A percentile compares a stretch with the other conserved stretches of the same genome.
Evolutionary conservation across 2,888 invertebrate species (phyloP).

Genomic region (Drosophila buzzatii): DNA sequence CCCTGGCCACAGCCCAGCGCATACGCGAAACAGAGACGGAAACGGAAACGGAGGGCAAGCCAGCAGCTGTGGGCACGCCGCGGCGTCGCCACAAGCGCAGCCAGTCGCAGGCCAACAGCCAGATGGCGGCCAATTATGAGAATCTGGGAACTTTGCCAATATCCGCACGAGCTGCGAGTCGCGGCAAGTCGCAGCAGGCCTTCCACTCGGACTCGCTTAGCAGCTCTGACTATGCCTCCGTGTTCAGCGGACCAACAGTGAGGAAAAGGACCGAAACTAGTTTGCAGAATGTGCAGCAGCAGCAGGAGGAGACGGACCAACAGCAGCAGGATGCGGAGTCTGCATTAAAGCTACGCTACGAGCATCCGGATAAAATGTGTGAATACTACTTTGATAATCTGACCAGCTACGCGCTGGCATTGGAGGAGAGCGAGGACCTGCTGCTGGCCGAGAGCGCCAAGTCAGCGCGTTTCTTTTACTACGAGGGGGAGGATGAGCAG

Average conservation of each 20-base stretch:
- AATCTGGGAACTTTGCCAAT: slow-evolving; percentile 77
- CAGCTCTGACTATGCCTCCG: slow-evolving; percentile 85
- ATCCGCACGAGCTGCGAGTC: slow-evolving; percentile 23
- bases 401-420: slow-evolving; percentile 58
- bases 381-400: slow-evolving; percentile 82
- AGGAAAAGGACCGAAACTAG: not conserved
- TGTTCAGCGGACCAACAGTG: slow-evolving; percentile 81
- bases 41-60: slow-evolving; percentile 11
- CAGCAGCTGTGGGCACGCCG: slow-evolving; percentile 17
- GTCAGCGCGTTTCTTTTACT: slow-evolving; percentile 58
- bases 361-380: slow-evolving; percentile 83
- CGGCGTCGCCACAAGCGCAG: slow-evolving; percentile 77
- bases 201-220: slow-evolving; percentile 83
- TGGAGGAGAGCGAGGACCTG: slow-evolving; percentile 70
- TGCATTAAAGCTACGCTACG: slow-evolving; percentile 73
- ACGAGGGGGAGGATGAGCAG: slow-evolving; percentile 42
- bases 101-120: slow-evolving; percentile 67
- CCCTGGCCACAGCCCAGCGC: slow-evolving; percentile 42
- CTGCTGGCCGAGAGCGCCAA: slow-evolving; percentile 73
- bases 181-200: slow-evolving; percentile 27
- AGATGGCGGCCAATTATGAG: slow-evolving; percentile 73
- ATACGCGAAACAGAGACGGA: slow-evolving; percentile 18
- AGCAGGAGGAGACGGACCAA: not conserved
- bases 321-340: slow-evolving; percentile 23
- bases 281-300: not conserved